Evolutionary conservation across 2,888 invertebrate species (phyloP), one percentile per base, ranked within the genome.

Genomic region (Eristalis tenax): DNA sequence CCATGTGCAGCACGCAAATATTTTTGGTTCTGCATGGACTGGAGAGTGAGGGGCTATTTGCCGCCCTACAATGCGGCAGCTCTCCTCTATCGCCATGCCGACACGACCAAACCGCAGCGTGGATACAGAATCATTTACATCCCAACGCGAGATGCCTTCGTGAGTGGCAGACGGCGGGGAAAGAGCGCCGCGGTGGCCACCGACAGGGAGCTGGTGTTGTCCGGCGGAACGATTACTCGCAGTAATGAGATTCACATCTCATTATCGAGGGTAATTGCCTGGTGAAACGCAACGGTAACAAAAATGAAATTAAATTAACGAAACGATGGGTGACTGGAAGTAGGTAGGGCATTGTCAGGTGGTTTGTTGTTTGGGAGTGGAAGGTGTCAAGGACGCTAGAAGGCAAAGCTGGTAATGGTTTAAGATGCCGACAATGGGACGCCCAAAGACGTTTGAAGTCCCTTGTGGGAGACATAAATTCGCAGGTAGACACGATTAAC

Each of bases 261-360:
- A 88, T 88, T 88, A 88, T 82, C 83, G 89, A 77, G 83, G 81
- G 86, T 88, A 88, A 88, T 85, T 85, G 89, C 79, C 85, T 85
- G 85, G 88, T 83, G 85, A 88, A 88, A 89, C 85, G 88, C 80
- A 89, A 85, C 75, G 86, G 83, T 82, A 86, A 86, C 86, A 86
- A 86, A 83, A 83, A 83, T 32, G 66, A 82, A 86, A 86, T 86
- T 82, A 86, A 86, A 86, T 86, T 86, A 86, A 78, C 86, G 86
- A 85, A 81, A 70, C 68, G 63, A 65, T 71, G 57, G 56, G 70
- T 26, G 56, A 63, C 15, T 70, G 22, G 28, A 56, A n/a, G 59
- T 43, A 56, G 57, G n/a, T 26, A 69, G 64, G 70, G 64, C n/a
- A n/a, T n/a, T n/a, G n/a, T n/a, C n/a, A 70, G 43, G 70, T 10